A percentile compares a stretch with the other conserved stretches of the same genome.
Conservation (phyloP, 2,797 vertebrate species). For the Schizothorax lantsangensis region DNA sequence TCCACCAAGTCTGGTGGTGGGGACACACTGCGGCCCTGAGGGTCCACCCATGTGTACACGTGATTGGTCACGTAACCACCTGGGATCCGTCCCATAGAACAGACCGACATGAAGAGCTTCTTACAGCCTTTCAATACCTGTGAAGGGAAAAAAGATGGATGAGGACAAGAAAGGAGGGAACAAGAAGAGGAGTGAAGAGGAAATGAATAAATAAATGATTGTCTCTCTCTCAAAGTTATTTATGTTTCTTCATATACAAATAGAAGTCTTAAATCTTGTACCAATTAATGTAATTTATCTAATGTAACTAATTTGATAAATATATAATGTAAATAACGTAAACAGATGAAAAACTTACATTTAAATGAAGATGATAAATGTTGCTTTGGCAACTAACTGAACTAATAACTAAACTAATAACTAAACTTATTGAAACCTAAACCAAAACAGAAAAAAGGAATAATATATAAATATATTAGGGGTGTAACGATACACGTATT, state of each 20-base stretch:
- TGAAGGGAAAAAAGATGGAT: constrained; percentile 38
- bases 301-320: too few species aligned
- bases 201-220: not conserved
- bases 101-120: constrained; percentile 87
- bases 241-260: not conserved
- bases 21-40: constrained; percentile 84
- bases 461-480: too few species aligned
- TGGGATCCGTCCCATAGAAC: constrained; percentile 89
- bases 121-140: constrained; percentile 95
- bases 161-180: not conserved
- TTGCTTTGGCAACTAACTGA: too few species aligned
- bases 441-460: too few species aligned
- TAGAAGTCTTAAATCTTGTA: not conserved
- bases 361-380: too few species aligned
- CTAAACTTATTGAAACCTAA: too few species aligned
- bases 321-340: too few species aligned
- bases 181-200: not conserved
- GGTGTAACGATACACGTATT: too few species aligned
- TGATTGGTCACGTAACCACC: constrained; percentile 94
- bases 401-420: too few species aligned
- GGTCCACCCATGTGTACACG: constrained; percentile 94
- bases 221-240: not conserved
- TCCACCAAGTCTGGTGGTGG: constrained; percentile 81
- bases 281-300: too few species aligned
- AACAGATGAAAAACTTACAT: too few species aligned